Conservation (phyloP, 2,797 vertebrate species). For the Amniataba percoides region DNA sequence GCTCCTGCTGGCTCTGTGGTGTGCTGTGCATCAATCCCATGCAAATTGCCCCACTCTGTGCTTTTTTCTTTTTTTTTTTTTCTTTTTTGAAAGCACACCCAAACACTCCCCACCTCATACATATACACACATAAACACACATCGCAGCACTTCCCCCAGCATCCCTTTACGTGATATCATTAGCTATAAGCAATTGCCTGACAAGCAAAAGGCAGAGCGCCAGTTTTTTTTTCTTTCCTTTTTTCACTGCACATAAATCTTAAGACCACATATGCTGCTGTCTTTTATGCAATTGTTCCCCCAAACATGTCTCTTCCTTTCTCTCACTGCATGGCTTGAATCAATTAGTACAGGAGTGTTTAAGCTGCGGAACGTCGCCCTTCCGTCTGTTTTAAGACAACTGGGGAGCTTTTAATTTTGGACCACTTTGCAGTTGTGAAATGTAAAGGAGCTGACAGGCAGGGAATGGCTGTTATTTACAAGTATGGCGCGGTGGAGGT, state of each 20-base stretch:
- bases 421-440: conserved; percentile 64
- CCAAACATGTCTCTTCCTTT: conserved; percentile 41
- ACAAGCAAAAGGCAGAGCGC: conserved; percentile 72
- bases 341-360: conserved; percentile 72
- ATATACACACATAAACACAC: conserved; percentile 50
- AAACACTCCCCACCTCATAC: conserved; percentile 57
- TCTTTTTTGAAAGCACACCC: conserved; percentile 35
- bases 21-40: conserved; percentile 72
- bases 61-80: no score
- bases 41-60: conserved; percentile 65
- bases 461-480: conserved; percentile 73
- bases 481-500: conserved; percentile 38
- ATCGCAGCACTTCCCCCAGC: conserved; percentile 56
- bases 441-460: conserved; percentile 65
- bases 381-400: conserved; percentile 77
- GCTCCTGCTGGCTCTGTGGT: conserved; percentile 61
- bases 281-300: conserved; percentile 71
- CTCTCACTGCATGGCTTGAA: conserved; percentile 54
- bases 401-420: conserved; percentile 74
- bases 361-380: conserved; percentile 46
- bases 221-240: conserved; percentile 44
- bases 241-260: conserved; percentile 74
- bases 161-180: conserved; percentile 76
- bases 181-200: conserved; percentile 80
- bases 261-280: conserved; percentile 78